phyloP scores from a whole-genome alignment of 2,797 vertebrate genomes.

The Myoxocephalus aenaeus region DNA sequence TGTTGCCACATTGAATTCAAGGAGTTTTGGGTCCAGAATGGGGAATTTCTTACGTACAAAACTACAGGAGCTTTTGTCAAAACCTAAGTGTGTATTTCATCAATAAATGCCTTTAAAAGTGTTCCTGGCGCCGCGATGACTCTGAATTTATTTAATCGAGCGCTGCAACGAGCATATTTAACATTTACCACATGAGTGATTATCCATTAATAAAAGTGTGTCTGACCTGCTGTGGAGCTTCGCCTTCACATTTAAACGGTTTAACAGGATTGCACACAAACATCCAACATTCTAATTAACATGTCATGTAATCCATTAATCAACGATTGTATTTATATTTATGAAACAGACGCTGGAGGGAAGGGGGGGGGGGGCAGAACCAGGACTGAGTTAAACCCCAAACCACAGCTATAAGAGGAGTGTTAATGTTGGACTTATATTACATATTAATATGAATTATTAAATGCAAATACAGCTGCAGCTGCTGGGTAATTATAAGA shows the following conservation, averaged over 20 bases:
- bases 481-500: too few relatives aligned
- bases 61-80: slow-evolving; percentile 85
- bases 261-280: not conserved
- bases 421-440: too few relatives aligned
- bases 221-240: not conserved
- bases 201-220: not conserved
- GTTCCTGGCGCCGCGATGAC: not conserved
- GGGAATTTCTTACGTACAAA: slow-evolving; percentile 83
- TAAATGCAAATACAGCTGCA: too few relatives aligned
- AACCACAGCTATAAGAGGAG: too few relatives aligned
- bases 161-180: fast-evolving
- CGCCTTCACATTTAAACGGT: not conserved
- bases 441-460: too few relatives aligned
- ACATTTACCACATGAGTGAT: not conserved
- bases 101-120: slow-evolving; percentile 88
- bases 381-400: too few relatives aligned
- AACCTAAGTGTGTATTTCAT: slow-evolving; percentile 88
- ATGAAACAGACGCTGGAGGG: too few relatives aligned
- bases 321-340: too few relatives aligned
- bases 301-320: not conserved
- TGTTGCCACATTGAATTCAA: slow-evolving; percentile 76
- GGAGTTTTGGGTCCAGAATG: slow-evolving; percentile 71
- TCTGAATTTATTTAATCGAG: not conserved
- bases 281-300: not conserved
- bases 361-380: too few relatives aligned